These are phyloP conservation scores for Corticium candelabrum DNA, from an alignment of 37 sponge, comb jelly and placozoan genomes.

Conservation along the genomic window DNA sequence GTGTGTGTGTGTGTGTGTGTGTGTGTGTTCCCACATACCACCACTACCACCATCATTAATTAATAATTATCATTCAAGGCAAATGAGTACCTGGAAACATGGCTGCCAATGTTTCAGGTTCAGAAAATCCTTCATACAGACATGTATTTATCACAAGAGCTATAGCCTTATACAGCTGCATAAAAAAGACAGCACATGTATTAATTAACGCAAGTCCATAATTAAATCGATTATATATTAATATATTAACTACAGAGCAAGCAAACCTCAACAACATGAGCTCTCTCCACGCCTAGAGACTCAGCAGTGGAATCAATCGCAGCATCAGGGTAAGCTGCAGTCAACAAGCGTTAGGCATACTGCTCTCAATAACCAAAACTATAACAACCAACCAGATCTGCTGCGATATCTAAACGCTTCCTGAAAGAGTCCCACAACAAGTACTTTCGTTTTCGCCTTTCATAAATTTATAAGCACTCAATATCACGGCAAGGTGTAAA, in stretches of 20 bases:
- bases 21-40: no score
- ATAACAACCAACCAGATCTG: neutral
- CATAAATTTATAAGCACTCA: neutral
- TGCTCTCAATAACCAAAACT: neutral
- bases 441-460: constrained; percentile 5
- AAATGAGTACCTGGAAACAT: neutral
- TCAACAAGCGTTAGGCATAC: neutral
- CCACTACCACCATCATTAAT: neutral
- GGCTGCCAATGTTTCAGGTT: neutral
- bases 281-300: neutral
- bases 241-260: no score
- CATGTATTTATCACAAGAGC: neutral
- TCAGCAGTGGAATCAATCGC: neutral
- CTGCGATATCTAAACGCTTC: constrained; percentile 8
- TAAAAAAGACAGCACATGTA: neutral
- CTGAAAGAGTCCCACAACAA: neutral
- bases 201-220: neutral
- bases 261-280: constrained; percentile 1
- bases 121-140: neutral
- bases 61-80: neutral
- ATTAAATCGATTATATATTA: no score
- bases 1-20: no score
- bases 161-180: neutral
- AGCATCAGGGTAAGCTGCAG: neutral
- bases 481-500: neutral